phyloP scores from a whole-genome alignment of 2,797 vertebrate genomes.

The Apodemus agrarius region DNA sequence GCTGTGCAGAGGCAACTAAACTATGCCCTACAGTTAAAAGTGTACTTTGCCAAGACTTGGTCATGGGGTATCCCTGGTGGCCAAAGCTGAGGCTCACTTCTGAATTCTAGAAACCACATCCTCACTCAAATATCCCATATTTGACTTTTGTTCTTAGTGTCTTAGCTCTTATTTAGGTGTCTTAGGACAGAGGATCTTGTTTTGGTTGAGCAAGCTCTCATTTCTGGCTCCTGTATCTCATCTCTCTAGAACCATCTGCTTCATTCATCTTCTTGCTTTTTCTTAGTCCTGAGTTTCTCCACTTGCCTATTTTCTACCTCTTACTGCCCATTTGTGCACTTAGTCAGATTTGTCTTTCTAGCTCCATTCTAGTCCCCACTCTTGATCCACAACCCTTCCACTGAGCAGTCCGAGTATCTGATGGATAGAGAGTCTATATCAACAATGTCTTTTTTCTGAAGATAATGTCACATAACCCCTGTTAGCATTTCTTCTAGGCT shows the following conservation, averaged over 20 bases:
- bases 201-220: neutral
- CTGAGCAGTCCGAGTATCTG: neutral
- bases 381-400: neutral
- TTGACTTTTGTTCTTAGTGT: neutral
- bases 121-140: neutral
- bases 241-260: neutral
- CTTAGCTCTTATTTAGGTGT: neutral
- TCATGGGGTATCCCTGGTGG: neutral
- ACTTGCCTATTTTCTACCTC: neutral
- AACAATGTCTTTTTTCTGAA: neutral
- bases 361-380: too few relatives aligned
- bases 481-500: neutral
- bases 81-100: neutral
- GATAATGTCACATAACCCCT: neutral
- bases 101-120: neutral
- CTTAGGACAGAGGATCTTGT: neutral
- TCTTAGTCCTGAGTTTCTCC: neutral
- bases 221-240: neutral
- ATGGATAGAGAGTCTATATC: neutral
- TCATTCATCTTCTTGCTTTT: neutral
- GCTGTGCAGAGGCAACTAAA: neutral
- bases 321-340: neutral
- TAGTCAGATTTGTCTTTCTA: too few relatives aligned
- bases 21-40: neutral
- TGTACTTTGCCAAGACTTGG: neutral